Percentiles rank a stretch among this genome's conserved stretches.
Conservation (phyloP, 2,113 vertebrate species). For the Ovibos moschatus region DNA sequence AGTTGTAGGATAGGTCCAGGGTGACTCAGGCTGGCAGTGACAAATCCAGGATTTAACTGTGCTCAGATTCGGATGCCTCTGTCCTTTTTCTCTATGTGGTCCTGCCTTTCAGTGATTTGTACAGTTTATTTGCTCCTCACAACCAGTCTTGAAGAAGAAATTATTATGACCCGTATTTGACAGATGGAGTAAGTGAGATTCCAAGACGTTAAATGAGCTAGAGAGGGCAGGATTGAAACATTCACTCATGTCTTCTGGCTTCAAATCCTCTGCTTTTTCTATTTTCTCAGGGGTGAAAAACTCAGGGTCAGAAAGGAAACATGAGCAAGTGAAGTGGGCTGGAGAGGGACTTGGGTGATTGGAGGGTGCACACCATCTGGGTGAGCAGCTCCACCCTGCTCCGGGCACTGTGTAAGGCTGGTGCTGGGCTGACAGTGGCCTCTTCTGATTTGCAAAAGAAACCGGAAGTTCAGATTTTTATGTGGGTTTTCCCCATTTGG, state of each 20-base stretch:
- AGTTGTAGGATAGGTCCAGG: not conserved
- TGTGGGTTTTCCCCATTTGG: not conserved
- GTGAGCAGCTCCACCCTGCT: not conserved
- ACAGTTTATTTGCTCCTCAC: not conserved
- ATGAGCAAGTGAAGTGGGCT: not conserved
- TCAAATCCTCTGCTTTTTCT: not conserved
- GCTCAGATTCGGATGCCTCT: not conserved
- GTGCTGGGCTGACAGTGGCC: fast-evolving
- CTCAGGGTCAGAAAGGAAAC: not conserved
- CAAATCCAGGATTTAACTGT: not conserved
- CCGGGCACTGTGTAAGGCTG: fast-evolving
- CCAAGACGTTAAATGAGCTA: not conserved
- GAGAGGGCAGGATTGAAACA: not conserved
- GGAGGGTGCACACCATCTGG: fast-evolving
- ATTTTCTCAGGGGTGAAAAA: not conserved
- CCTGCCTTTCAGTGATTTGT: not conserved
- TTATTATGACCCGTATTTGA: not conserved
- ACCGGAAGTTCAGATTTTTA: not conserved
- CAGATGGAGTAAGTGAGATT: not conserved
- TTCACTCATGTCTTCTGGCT: not conserved
- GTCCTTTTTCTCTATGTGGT: fast-evolving
- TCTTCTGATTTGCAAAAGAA: not conserved
- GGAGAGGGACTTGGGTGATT: not conserved
- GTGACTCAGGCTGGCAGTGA: not conserved
- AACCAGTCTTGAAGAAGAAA: not conserved